These are phyloP conservation scores for Pogonocichla stellata DNA, from an alignment of 2,113 vertebrate species.

Conservation along the genomic window DNA sequence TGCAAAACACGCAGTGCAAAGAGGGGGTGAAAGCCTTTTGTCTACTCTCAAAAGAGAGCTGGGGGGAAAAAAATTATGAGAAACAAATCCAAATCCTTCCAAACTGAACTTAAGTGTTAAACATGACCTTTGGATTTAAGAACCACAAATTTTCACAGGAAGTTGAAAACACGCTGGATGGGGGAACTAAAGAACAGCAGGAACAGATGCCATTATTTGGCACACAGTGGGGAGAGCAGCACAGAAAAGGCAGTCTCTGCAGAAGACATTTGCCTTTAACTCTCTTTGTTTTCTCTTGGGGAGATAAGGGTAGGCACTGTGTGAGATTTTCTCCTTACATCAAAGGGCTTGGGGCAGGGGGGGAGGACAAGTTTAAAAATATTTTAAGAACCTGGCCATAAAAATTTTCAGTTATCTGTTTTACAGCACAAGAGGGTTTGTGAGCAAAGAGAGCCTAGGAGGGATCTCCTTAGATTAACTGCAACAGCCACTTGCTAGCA, in stretches of 20 bases:
- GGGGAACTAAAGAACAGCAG: slow-evolving; percentile 72
- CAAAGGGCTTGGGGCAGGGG: background rate
- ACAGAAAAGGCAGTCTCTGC: slow-evolving; percentile 55
- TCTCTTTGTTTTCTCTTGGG: slow-evolving; percentile 61
- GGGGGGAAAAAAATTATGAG: background rate
- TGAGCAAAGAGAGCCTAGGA: background rate
- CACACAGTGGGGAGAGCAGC: slow-evolving; percentile 57
- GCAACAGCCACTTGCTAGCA: background rate
- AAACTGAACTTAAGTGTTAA: slow-evolving; percentile 21
- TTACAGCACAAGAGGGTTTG: background rate
- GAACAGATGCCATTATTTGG: slow-evolving; percentile 75
- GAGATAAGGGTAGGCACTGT: slow-evolving; percentile 41
- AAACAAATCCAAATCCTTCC: slow-evolving; percentile 6
- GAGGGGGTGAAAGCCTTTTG: background rate
- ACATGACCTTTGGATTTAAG: slow-evolving; percentile 40
- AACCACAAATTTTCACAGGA: slow-evolving; percentile 20
- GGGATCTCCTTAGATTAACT: slow-evolving; percentile 7
- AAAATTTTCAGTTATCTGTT: slow-evolving; percentile 29
- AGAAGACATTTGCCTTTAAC: slow-evolving; percentile 62
- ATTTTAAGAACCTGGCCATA: slow-evolving; percentile 30
- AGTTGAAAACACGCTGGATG: slow-evolving; percentile 58
- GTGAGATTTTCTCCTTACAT: slow-evolving; percentile 35
- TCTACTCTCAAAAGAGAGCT: background rate
- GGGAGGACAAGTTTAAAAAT: background rate
- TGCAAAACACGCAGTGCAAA: background rate